Percentiles rank a stretch among this genome's conserved stretches.
Evolutionary conservation across 2,797 vertebrate genomes (phyloP).

Genomic region (Gymnodraco acuticeps): DNA sequence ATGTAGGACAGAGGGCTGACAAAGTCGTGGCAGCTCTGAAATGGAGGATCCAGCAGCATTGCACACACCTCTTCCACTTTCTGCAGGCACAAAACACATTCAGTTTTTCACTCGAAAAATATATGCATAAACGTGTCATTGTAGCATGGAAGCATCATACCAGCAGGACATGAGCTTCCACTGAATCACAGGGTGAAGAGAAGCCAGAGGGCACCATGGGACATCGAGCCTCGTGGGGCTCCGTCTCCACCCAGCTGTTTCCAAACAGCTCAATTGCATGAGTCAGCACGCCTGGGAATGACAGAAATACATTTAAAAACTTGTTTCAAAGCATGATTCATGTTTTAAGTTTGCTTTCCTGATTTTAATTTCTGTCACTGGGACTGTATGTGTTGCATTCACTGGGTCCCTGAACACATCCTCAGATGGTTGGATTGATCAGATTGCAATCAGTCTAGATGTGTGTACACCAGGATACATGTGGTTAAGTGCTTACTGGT

Average conservation of each 20-base stretch:
- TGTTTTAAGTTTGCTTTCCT: too few relatives aligned
- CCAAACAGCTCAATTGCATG: conserved; percentile 92
- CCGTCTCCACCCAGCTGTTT: conserved; percentile 92
- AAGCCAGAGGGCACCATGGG: conserved; percentile 78
- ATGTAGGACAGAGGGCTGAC: conserved; percentile 94
- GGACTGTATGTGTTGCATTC: background rate
- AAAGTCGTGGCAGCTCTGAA: conserved; percentile 92
- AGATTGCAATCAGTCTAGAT: conserved; percentile 15
- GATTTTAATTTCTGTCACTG: background rate
- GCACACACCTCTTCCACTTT: conserved; percentile 87
- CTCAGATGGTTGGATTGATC: background rate
- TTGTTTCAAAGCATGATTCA: background rate
- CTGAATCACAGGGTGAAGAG: conserved; percentile 88
- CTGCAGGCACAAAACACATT: conserved; percentile 77
- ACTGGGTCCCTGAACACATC: background rate
- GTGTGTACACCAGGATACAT: conserved; percentile 1
- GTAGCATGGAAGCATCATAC: conserved; percentile 68
- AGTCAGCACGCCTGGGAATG: conserved; percentile 87
- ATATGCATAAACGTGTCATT: background rate
- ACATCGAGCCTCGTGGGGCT: conserved; percentile 78
- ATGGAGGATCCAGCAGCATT: conserved; percentile 87
- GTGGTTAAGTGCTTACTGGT: conserved; percentile 5
- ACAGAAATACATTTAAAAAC: conserved; percentile 1
- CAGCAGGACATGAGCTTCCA: conserved; percentile 83
- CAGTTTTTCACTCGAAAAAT: background rate